Percentiles rank a stretch among this genome's conserved stretches.
Evolutionary conservation across 2,113 vertebrate genomes (phyloP).

Genomic region (Embiotoca jacksoni): DNA sequence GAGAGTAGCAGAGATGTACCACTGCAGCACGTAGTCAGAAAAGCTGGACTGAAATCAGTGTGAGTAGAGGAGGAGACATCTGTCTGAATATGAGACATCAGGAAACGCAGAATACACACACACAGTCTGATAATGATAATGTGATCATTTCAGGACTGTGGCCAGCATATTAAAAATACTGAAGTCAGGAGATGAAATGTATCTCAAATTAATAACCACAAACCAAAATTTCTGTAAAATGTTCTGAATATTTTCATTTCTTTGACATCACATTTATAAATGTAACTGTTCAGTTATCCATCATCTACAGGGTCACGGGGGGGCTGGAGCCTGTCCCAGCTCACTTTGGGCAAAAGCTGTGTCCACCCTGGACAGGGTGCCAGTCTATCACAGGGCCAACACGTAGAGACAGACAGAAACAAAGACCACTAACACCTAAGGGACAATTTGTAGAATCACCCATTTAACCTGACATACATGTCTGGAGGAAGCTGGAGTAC

Average conservation of each 20-base stretch:
- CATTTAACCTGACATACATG: too few species aligned
- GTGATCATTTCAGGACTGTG: background rate
- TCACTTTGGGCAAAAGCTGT: too few species aligned
- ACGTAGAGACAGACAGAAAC: too few species aligned
- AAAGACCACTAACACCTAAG: too few species aligned
- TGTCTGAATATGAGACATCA: background rate
- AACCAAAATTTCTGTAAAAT: background rate
- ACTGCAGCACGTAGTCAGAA: constrained; percentile 4
- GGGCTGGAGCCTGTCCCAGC: too few species aligned
- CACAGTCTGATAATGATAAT: background rate
- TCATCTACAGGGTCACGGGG: too few species aligned
- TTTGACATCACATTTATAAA: too few species aligned
- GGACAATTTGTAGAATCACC: too few species aligned
- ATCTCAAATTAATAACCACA: background rate
- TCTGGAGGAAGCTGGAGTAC: too few species aligned
- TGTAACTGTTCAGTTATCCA: too few species aligned
- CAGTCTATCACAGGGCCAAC: too few species aligned
- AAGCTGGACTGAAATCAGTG: constrained; percentile 43
- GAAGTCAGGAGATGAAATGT: background rate
- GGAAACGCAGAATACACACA: background rate
- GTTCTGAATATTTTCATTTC: background rate
- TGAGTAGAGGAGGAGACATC: constrained; percentile 27
- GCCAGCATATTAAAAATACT: background rate
- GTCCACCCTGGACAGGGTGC: too few species aligned
- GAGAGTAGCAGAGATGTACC: constrained; percentile 50